These are phyloP conservation scores for Antennarius striatus DNA, from an alignment of 2,113 vertebrate genomes.

Conservation along the genomic window DNA sequence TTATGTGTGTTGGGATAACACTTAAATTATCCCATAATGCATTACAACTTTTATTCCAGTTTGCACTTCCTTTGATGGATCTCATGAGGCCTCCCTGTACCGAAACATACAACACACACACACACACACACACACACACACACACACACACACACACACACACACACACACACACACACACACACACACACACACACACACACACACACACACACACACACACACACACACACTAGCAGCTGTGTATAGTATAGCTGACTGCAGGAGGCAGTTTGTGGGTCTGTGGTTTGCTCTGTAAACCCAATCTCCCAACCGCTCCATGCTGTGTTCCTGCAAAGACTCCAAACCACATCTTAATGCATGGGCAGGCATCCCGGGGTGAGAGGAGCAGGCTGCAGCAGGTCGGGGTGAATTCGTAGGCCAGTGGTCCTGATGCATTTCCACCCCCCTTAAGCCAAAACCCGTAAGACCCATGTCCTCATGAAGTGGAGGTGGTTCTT, in stretches of 20 bases:
- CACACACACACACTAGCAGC: constrained; percentile 45
- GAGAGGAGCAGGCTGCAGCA: constrained; percentile 68
- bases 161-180: constrained; percentile 32
- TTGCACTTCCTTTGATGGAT: constrained; percentile 26
- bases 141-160: constrained; percentile 29
- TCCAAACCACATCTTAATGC: constrained; percentile 78
- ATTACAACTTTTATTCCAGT: constrained; percentile 19
- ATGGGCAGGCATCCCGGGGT: constrained; percentile 69
- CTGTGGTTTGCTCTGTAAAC: constrained; percentile 75
- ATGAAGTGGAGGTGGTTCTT: constrained; percentile 17
- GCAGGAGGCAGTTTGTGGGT: constrained; percentile 70
- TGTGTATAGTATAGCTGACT: constrained; percentile 57
- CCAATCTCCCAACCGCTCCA: constrained; percentile 72
- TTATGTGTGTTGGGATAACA: constrained; percentile 3
- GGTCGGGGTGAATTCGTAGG: constrained; percentile 58
- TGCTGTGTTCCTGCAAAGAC: constrained; percentile 69
- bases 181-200: constrained; percentile 33
- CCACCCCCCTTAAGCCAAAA: constrained; percentile 16
- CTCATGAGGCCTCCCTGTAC: constrained; percentile 5
- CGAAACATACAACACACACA: constrained; percentile 42
- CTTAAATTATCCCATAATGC: background rate
- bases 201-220: constrained; percentile 44
- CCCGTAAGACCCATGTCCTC: constrained; percentile 12
- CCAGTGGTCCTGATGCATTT: constrained; percentile 50
- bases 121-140: constrained; percentile 21